These are phyloP conservation scores for Muntiacus muntjak DNA, from an alignment of 2,113 vertebrate species.

Conservation along the genomic window DNA sequence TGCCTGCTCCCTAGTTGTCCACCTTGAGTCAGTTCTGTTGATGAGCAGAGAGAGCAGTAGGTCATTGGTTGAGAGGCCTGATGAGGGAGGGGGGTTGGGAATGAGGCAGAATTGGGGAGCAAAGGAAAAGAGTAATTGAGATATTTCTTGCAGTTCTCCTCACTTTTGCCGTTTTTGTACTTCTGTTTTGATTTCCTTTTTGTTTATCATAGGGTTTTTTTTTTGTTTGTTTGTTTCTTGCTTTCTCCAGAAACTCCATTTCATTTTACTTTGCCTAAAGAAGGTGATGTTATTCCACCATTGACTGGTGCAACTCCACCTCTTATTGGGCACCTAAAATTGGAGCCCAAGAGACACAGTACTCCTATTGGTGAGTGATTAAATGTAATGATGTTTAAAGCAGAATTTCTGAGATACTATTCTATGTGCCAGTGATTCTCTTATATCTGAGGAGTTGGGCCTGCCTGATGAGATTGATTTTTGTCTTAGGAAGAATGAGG, in stretches of 20 bases:
- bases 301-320: conserved; percentile 86
- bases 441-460: conserved; percentile 34
- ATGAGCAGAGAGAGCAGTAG: not conserved
- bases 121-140: conserved; percentile 14
- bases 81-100: not conserved
- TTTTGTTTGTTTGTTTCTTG: conserved; percentile 20
- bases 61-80: not conserved
- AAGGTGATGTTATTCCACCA: conserved; percentile 88
- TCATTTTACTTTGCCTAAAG: conserved; percentile 92
- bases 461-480: conserved; percentile 1
- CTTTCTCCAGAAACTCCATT: conserved; percentile 86
- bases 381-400: conserved; percentile 39
- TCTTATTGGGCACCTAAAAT: conserved; percentile 88
- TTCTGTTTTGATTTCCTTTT: conserved; percentile 40
- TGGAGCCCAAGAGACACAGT: conserved; percentile 94
- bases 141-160: not conserved
- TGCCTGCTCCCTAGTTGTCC: not conserved
- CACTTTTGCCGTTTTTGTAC: conserved; percentile 25
- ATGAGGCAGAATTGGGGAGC: not conserved
- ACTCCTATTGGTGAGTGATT: conserved; percentile 93
- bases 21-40: not conserved
- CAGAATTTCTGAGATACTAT: conserved; percentile 32
- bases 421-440: conserved; percentile 33
- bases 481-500: conserved; percentile 27
- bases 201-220: not conserved